Evolutionary conservation across 2,888 invertebrate species (phyloP), one percentile per base, ranked within the genome.

Genomic region (Callimorpha dominula): DNA sequence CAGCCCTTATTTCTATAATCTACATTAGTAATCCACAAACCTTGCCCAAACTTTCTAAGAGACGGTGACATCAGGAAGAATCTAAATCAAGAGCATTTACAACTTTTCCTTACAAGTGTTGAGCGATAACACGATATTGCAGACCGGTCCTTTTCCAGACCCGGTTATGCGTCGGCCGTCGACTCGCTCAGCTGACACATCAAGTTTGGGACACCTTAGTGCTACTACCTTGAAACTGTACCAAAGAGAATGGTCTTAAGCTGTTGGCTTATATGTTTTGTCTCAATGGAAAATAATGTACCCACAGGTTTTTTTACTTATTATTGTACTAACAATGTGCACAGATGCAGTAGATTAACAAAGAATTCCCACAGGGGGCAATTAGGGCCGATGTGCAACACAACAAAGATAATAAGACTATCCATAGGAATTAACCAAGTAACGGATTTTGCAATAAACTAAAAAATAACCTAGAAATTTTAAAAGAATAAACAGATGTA

Each of bases 71-170:
- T 68, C 72, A 62, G 52, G 15, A 67, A 20, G 49, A 31, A 12
- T 52, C 57, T 60, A 43, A 54, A 40, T 49, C 49, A 76, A 72
- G 72, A 70, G 67, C 42, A 65, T 60, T 60, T 62, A 72, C 67
- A 68, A 77, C 68, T 71, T 83, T 82, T 79, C 74, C 73, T 77
- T 71, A 50, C 76, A 72, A 70, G 70, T 63, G 72, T 75, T 50
- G 17, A 73, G 62, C 60, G 65, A 62, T 72, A 67, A 69, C 73
- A 65, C 67, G 54, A 52, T 74, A 63, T 68, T 62, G 54, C 43
- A 17, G 66, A 69, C 71, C 71, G 74, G 72, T 68, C 68, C 68
- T 46, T 12, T 64, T 65, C 20, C 67, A 71, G 43, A 20, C 71
- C 71, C 66, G 72, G 68, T 68, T 46, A 40, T 57, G 54, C 54